phyloP scores from a whole-genome alignment of 1,140 invertebrate species.

The Cydia fagiglandana region DNA sequence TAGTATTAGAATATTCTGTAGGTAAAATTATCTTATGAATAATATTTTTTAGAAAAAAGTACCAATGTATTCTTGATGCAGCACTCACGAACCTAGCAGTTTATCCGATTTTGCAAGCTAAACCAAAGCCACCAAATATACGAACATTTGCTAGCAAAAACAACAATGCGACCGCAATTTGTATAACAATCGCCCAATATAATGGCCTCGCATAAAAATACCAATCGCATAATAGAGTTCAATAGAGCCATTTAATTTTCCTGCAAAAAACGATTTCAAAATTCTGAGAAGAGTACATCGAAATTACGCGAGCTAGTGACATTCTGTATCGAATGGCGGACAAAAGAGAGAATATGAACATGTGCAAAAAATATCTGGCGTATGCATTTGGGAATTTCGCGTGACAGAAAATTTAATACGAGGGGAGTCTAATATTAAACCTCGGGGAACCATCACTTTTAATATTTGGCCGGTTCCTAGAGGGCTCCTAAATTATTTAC shows the following conservation, averaged over 20 bases:
- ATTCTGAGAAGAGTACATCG: conserved; percentile 47
- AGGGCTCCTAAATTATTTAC: conserved; percentile 78
- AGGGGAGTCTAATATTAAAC: conserved; percentile 79
- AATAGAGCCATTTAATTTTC: conserved; percentile 35
- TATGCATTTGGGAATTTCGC: conserved; percentile 78
- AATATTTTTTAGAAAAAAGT: no score
- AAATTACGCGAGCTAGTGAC: conserved; percentile 56
- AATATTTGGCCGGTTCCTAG: conserved; percentile 76
- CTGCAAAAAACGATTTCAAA: conserved; percentile 43
- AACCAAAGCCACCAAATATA: background rate
- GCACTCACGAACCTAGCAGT: background rate
- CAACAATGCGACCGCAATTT: conserved; percentile 8
- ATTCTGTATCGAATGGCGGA: conserved; percentile 74
- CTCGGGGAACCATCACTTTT: conserved; percentile 78
- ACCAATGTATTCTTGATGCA: no score
- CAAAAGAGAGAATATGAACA: conserved; percentile 76
- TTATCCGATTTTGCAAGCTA: background rate
- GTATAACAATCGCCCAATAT: conserved; percentile 7
- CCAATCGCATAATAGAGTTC: conserved; percentile 19
- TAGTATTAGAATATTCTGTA: no score
- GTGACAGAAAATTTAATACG: conserved; percentile 79
- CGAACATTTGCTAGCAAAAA: background rate
- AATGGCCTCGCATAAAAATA: conserved; percentile 12
- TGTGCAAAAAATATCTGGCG: conserved; percentile 78
- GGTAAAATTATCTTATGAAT: no score